Conservation (phyloP, 2,888 invertebrate species). For the Cremastinae sp. region DNA sequence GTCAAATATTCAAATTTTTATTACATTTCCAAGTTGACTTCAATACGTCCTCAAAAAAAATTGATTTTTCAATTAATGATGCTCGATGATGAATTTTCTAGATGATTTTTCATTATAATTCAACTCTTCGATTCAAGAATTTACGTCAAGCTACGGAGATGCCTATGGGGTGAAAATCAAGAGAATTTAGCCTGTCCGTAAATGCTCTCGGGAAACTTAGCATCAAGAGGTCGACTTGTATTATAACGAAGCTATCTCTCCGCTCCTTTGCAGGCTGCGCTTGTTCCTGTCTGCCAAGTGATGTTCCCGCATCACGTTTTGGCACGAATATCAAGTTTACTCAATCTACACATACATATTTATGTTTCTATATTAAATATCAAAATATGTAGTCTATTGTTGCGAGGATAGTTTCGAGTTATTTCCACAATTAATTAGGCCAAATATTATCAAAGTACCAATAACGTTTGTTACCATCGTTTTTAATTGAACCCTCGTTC, state of each 20-base stretch:
- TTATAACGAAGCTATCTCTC: conserved; percentile 19
- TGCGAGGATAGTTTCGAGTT: conserved; percentile 1
- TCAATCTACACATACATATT: neutral
- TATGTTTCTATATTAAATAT: conserved; percentile 32
- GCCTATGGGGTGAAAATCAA: neutral
- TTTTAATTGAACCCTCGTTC: too few relatives aligned
- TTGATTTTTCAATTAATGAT: too few relatives aligned
- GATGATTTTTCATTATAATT: too few relatives aligned
- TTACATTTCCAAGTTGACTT: too few relatives aligned
- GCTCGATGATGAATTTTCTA: too few relatives aligned
- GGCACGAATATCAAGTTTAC: conserved; percentile 48
- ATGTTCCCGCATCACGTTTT: conserved; percentile 37
- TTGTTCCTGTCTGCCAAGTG: conserved; percentile 24
- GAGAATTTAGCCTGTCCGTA: conserved; percentile 33
- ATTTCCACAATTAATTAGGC: conserved; percentile 33
- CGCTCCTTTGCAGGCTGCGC: conserved; percentile 8
- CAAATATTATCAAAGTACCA: neutral
- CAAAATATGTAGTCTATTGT: conserved; percentile 29
- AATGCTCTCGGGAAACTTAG: conserved; percentile 33
- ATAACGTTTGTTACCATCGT: too few relatives aligned
- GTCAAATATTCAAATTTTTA: too few relatives aligned
- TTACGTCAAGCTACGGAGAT: conserved; percentile 10
- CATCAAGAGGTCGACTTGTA: conserved; percentile 45
- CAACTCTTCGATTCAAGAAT: neutral
- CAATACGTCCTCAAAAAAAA: too few relatives aligned